Evolutionary conservation across 1,140 invertebrate genomes (phyloP).

Genomic region (Procambarus clarkii): DNA sequence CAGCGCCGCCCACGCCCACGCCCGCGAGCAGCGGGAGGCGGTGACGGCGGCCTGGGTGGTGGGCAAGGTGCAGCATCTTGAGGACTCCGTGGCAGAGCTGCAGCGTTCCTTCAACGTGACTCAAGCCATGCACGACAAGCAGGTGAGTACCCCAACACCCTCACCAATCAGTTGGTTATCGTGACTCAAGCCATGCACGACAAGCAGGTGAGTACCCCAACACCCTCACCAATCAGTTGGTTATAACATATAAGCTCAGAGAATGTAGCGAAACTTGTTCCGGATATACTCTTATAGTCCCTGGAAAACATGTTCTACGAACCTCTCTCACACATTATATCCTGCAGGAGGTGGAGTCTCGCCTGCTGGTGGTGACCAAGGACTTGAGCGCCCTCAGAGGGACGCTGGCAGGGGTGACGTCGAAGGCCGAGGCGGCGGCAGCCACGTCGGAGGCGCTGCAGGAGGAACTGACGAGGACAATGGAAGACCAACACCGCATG

Average conservation of each 20-base stretch:
- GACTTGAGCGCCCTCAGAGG: constrained; percentile 50
- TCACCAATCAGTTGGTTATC: not conserved
- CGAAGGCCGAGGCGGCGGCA: constrained; percentile 50
- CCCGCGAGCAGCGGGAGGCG: constrained; percentile 52
- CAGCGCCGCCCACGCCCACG: constrained; percentile 28
- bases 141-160: not conserved
- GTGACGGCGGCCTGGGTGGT: constrained; percentile 45
- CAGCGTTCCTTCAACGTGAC: constrained; percentile 53
- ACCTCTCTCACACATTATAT: not conserved
- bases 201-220: not conserved
- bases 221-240: not conserved
- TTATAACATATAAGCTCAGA: too few relatives aligned
- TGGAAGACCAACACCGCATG: constrained; percentile 25
- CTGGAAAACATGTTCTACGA: not conserved
- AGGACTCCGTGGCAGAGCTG: constrained; percentile 51
- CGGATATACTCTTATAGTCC: too few relatives aligned
- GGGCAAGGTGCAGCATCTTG: constrained; percentile 35
- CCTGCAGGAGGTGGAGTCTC: constrained; percentile 53
- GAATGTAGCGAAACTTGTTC: too few relatives aligned
- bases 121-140: not conserved
- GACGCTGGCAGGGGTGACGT: constrained; percentile 42
- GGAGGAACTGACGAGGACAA: constrained; percentile 27
- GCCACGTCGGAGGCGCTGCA: constrained; percentile 34
- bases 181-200: not conserved
- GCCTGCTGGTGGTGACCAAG: constrained; percentile 42